phyloP scores from a whole-genome alignment of 2,797 vertebrate species.

The Peromyscus nudipes region DNA sequence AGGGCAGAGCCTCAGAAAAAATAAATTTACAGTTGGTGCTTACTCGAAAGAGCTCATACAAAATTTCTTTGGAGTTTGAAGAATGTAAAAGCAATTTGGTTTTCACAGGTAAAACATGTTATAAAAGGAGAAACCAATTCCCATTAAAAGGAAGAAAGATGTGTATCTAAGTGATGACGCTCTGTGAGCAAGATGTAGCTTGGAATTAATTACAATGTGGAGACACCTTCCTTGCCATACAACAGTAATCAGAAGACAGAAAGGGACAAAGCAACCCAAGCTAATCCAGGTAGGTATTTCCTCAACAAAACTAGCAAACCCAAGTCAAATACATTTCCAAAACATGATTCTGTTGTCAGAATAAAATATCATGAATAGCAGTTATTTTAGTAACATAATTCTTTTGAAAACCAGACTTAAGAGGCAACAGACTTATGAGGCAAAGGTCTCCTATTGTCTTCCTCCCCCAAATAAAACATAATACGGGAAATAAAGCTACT shows the following conservation, averaged over 20 bases:
- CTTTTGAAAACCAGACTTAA: conserved; percentile 43
- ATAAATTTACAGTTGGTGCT: conserved; percentile 36
- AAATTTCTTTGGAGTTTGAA: conserved; percentile 55
- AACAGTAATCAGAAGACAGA: not conserved
- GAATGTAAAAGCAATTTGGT: conserved; percentile 65
- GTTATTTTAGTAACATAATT: conserved; percentile 44
- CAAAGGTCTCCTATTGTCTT: not conserved
- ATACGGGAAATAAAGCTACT: conserved; percentile 6
- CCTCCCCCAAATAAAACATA: not conserved
- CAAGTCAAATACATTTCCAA: conserved; percentile 43
- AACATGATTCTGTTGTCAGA: conserved; percentile 50
- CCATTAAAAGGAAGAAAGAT: conserved; percentile 61
- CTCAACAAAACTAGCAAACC: conserved; percentile 48
- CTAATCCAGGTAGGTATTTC: conserved; percentile 5
- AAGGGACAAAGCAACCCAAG: conserved; percentile 51
- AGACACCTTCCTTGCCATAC: conserved; percentile 18
- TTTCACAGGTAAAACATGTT: conserved; percentile 49
- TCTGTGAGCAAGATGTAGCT: conserved; percentile 33
- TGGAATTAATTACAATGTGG: not conserved
- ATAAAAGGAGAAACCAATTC: conserved; percentile 58
- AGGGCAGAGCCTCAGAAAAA: conserved; percentile 53
- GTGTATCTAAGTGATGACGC: not conserved
- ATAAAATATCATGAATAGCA: conserved; percentile 15
- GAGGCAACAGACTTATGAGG: not conserved
- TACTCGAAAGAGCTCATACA: not conserved